Base-by-base conservation (phyloP, 2,113 vertebrate species). In the Ictidomys tridecemlineatus region DNA sequence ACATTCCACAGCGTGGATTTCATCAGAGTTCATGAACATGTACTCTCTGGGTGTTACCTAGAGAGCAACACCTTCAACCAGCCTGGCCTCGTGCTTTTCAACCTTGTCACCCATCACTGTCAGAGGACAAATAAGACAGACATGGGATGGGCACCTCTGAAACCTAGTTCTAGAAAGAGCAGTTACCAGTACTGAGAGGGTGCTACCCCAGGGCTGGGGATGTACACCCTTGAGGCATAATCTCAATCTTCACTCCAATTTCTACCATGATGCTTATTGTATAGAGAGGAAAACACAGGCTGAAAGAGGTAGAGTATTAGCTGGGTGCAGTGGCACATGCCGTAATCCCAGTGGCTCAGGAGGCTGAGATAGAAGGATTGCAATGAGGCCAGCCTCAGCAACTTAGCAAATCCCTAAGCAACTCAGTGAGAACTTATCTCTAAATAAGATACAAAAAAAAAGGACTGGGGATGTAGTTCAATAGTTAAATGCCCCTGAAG, bases 31-130 rank as follows among this genome's bases (percentile, higher is more conserved):
- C 61, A 22, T 56, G n/a, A 91, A 42, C 30, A 34, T 24, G 72
- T n/a, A 42, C 80, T 95, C 92, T 95, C 87, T 93, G 94, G 96
- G 96, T 74, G 96, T 96, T 78, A 22, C 96, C 95, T 39, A 14
- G 2, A 8, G 61, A 79, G 83, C 39, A 63, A 85, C 10, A 0
- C 94, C 72, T 96, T 94, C 34, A 86, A 92, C 86, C 82, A 96
- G 56, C 30, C 65, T 83, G 63, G 73, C 89, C 48, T 96, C 95
- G 82, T 98, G 77, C 32, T 92, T 92, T 92, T 86, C 87, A 91
- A 22, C 28, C 8, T 61, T 77, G 86, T 98, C 97, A 97, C 74
- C 82, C 42, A 20, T 53, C 79, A 79, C 20, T 1, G 8, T 70
- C 85, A 94, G 70, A 85, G 48, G 89, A 58, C 70, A 32, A 51